These are phyloP conservation scores for Alouatta palliata DNA, from an alignment of 2,113 vertebrate species.

Conservation along the genomic window DNA sequence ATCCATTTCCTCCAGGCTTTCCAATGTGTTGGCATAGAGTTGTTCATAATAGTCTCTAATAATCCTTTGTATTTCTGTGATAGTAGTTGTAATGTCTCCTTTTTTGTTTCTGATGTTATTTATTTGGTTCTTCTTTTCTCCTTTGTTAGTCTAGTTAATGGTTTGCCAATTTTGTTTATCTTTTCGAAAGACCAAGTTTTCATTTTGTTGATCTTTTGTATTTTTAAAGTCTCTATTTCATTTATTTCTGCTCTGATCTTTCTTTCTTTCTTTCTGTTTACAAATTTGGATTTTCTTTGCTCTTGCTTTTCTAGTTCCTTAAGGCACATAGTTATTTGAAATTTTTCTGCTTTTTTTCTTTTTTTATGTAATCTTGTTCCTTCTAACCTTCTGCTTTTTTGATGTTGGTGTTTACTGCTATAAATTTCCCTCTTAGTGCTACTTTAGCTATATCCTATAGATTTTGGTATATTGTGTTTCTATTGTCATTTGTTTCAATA, in stretches of 20 bases:
- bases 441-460: not conserved
- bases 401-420: no score
- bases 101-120: not conserved
- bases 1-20: not conserved
- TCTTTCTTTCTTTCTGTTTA: not conserved
- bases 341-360: not conserved
- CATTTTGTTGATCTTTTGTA: not conserved
- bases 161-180: not conserved
- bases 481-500: not conserved
- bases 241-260: not conserved
- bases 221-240: not conserved
- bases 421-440: not conserved
- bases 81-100: not conserved
- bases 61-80: not conserved
- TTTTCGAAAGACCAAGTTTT: not conserved
- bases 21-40: not conserved
- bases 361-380: no score
- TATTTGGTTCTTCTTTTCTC: not conserved
- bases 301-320: not conserved
- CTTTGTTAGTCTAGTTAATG: not conserved
- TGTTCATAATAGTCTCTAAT: not conserved
- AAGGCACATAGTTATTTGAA: not conserved
- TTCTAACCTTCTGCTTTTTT: not conserved
- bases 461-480: not conserved
- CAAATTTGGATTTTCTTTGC: not conserved